Evolutionary conservation across 2,888 invertebrate genomes (phyloP), one percentile per base, ranked within the genome.

Genomic region (Conistra vaccinii): DNA sequence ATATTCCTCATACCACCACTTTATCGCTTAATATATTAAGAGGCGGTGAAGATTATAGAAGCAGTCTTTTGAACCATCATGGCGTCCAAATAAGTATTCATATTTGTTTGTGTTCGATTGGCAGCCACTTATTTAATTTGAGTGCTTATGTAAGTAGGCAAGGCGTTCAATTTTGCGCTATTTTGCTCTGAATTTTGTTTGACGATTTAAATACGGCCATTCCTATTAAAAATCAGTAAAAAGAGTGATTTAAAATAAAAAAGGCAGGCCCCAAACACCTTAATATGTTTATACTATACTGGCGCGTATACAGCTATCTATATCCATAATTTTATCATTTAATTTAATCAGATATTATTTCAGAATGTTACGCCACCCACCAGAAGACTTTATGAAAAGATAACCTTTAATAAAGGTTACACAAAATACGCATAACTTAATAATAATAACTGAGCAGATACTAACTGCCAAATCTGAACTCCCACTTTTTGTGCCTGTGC

Each of bases 341-440:
- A 29, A 29, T 39, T 39, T 9, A 48, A 20, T 39, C 14, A 23
- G 5, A 29, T 39, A 58, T 39, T 48, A 39, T 29, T 9, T 26
- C 14, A 60, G 6, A 67, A 67, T 45, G n/a, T 48, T 58, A 3
- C 29, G 7, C 53, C 45, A 29, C 55, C 74, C 76, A 63, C 63
- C 0, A 62, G 23, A 45, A 32, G 2, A 5, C 39, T 14, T 35
- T 63, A 39, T 51, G 58, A 29, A 17, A 14, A 48, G 23, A 35
- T 42, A 58, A 76, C 39, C 39, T 76, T 76, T 76, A n/a, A 6
- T 39, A 58, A 75, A 66, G 48, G 48, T 57, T 51, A 58, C 14
- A 29, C 10, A 39, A 63, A 14, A 57, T 76, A 48, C 32, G 32
- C 74, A 35, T 17, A 60, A 32, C 51, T 74, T 32, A 32, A 10